Conservation (phyloP, 1,140 invertebrate species). For the Temnothorax longispinosus region DNA sequence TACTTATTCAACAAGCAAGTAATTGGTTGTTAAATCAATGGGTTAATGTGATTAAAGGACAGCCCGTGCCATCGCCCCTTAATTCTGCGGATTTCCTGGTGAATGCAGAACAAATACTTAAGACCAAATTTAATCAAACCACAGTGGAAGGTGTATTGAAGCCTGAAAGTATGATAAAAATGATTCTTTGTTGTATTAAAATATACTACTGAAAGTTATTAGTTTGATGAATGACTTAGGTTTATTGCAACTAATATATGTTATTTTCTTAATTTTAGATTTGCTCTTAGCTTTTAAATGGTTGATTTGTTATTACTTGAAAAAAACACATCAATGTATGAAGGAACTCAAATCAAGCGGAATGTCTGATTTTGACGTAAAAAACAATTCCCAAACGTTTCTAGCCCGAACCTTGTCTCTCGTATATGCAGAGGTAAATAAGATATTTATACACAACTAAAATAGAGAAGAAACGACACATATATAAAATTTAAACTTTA, state of each 20-base stretch:
- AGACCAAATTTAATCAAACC: conserved; percentile 84
- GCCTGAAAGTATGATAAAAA: conserved; percentile 87
- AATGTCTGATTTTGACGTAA: conserved; percentile 90
- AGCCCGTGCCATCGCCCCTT: conserved; percentile 87
- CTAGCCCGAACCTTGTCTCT: conserved; percentile 91
- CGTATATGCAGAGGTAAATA: conserved; percentile 90
- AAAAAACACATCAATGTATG: conserved; percentile 89
- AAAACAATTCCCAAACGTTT: conserved; percentile 94
- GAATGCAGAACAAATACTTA: conserved; percentile 85
- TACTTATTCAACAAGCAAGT: conserved; percentile 96
- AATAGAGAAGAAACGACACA: neutral
- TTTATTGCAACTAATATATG: neutral
- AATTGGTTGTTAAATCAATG: conserved; percentile 94
- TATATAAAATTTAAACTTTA: neutral
- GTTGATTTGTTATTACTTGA: conserved; percentile 93
- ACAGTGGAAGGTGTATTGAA: conserved; percentile 83
- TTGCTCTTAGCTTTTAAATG: conserved; percentile 92
- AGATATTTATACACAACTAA: neutral
- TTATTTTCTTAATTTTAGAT: conserved; percentile 86
- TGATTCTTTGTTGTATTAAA: conserved; percentile 33
- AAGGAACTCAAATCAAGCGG: conserved; percentile 86
- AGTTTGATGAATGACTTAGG: neutral
- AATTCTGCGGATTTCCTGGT: conserved; percentile 88
- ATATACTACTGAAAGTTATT: conserved; percentile 2
- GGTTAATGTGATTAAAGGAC: conserved; percentile 83